Evolutionary conservation across 30 jellyfish, hydroid and myxozoan species (phyloP).

Genomic region (Phacellophora camtschatica): DNA sequence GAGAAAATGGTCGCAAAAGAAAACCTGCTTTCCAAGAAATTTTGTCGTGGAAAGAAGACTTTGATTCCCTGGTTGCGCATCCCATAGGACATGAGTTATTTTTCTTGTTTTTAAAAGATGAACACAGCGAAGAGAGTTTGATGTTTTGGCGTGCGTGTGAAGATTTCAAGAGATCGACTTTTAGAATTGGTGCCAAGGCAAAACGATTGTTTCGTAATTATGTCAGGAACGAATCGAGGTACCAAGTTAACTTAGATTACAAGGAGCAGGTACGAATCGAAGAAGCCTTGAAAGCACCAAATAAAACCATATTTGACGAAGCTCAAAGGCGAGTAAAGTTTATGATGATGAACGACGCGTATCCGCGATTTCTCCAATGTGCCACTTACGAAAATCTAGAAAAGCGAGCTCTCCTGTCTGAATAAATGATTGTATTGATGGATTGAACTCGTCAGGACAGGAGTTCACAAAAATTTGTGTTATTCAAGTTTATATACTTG

Average conservation of each 20-base stretch:
- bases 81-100: constrained; percentile 63
- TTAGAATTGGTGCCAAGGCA: constrained; percentile 65
- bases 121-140: constrained; percentile 88
- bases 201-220: constrained; percentile 52
- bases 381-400: constrained; percentile 38
- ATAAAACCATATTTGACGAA: constrained; percentile 53
- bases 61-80: constrained; percentile 14
- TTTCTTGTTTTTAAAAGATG: constrained; percentile 56
- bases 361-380: constrained; percentile 75
- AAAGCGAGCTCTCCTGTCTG: constrained; percentile 10
- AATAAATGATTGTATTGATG: neutral
- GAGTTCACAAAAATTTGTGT: too few species aligned
- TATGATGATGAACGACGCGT: constrained; percentile 89
- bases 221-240: constrained; percentile 52
- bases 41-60: constrained; percentile 51
- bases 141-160: constrained; percentile 93
- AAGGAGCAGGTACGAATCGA: constrained; percentile 57
- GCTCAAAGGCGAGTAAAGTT: constrained; percentile 79
- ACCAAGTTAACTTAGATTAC: constrained; percentile 83
- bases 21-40: constrained; percentile 52
- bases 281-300: constrained; percentile 64
- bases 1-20: constrained; percentile 11
- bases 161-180: constrained; percentile 52
- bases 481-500: too few species aligned
- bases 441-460: too few species aligned